phyloP scores from a whole-genome alignment of 2,113 vertebrate species.

The Miniopterus natalensis region DNA sequence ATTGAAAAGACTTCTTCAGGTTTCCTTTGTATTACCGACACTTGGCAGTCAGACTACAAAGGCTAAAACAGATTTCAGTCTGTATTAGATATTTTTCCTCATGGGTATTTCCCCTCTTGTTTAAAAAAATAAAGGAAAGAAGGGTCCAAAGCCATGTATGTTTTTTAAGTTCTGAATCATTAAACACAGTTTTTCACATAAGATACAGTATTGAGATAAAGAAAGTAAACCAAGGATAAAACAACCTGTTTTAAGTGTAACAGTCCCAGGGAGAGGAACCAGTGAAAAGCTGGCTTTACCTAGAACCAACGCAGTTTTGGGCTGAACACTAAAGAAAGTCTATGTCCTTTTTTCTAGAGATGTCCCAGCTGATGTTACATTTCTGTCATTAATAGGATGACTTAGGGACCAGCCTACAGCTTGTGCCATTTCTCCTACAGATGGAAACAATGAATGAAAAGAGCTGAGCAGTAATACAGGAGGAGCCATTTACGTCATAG shows the following conservation, averaged over 20 bases:
- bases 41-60: neutral
- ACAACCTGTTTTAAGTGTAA: neutral
- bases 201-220: neutral
- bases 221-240: neutral
- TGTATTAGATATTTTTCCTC: neutral
- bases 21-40: neutral
- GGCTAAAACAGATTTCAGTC: neutral
- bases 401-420: neutral
- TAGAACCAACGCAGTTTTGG: neutral
- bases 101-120: neutral
- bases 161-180: constrained; percentile 11
- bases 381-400: neutral
- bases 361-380: neutral
- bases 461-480: neutral
- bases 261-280: neutral
- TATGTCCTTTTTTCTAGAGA: neutral
- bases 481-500: neutral
- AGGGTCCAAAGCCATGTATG: neutral
- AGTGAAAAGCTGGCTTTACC: neutral
- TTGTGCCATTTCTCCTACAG: neutral
- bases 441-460: neutral
- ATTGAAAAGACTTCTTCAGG: neutral
- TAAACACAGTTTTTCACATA: constrained; percentile 17
- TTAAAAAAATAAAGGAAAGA: neutral
- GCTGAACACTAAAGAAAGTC: neutral